Base-by-base conservation (phyloP, 2,113 vertebrate species). In the Corydoras sp. region DNA sequence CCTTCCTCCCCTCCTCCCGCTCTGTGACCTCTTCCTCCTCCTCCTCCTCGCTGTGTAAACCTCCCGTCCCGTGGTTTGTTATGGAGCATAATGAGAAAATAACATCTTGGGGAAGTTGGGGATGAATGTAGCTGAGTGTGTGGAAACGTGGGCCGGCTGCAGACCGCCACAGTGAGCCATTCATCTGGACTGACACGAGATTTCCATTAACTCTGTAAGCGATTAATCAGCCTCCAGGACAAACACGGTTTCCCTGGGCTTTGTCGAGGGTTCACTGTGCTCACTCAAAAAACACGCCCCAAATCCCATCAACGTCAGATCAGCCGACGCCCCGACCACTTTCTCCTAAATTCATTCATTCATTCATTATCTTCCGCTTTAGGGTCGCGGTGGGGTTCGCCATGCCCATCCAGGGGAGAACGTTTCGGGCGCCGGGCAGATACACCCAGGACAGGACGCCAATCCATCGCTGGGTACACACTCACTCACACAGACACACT, bases 191-290 rank as follows among this genome's bases (percentile, higher is more conserved):
- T 69, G 73, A 72, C 74, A 72, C 62, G 62, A 65, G 72, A 70
- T 73, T 69, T 77, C 66, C 54, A 75, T 73, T 70, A 73, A 68
- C 75, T 61, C 32, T 10, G 9, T 59, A 60, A 12, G 72, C 66
- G 58, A 76, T 68, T 76, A 75, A 76, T 75, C 71, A 58, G 71
- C 56, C 62, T 72, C 49, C 59, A 56, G 65, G 30, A 71, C 64
- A 64, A 73, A 64, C 55, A 30, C 14, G 67, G 58, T 66, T 29
- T 32, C 10, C 18, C 65, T 51, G 13, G 32, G 61, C n/a, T 68
- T 56, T 68, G 72, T 71, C 53, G 58, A 64, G 58, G 62, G 60
- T 43, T 72, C 65, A 65, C 31, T 3, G 51, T 30, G n/a, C 9
- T 35, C 32, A 43, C 48, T 66, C 14, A 65, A 79, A 79, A 55